These are phyloP conservation scores for Benitochromis conjunctus DNA, from an alignment of 2,113 vertebrate genomes.

Conservation along the genomic window DNA sequence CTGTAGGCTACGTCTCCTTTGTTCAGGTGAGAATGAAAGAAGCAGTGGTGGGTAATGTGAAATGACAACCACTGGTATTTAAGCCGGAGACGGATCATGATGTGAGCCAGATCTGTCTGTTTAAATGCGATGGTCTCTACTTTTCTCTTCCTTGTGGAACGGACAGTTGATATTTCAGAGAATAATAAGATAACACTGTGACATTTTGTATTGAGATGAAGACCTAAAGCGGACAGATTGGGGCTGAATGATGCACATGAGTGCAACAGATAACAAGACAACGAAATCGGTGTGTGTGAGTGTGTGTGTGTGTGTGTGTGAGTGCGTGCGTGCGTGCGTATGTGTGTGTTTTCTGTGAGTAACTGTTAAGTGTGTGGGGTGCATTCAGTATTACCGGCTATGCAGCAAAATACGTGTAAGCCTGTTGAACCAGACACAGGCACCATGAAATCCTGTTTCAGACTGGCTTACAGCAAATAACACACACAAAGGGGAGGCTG, in stretches of 20 bases:
- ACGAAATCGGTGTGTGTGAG: neutral
- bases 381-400: neutral
- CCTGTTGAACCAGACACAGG: conserved; percentile 46
- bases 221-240: conserved; percentile 16
- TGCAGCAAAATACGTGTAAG: conserved; percentile 37
- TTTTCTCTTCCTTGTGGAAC: neutral
- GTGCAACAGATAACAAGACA: neutral
- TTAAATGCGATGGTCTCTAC: neutral
- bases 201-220: conserved; percentile 30
- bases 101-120: neutral
- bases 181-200: neutral
- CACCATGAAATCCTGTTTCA: conserved; percentile 56
- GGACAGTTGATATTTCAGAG: conserved; percentile 35
- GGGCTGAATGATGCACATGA: neutral
- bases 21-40: neutral
- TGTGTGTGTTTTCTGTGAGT: neutral
- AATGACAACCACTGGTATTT: conserved; percentile 35
- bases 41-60: neutral
- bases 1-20: neutral
- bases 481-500: neutral
- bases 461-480: conserved; percentile 19
- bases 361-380: neutral
- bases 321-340: neutral
- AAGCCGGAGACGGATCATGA: neutral
- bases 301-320: neutral